Percentiles rank a stretch among this genome's conserved stretches.
phyloP scores from a whole-genome alignment of 53 echinoderm and acorn worm genomes.

The Zoroaster sp. region DNA sequence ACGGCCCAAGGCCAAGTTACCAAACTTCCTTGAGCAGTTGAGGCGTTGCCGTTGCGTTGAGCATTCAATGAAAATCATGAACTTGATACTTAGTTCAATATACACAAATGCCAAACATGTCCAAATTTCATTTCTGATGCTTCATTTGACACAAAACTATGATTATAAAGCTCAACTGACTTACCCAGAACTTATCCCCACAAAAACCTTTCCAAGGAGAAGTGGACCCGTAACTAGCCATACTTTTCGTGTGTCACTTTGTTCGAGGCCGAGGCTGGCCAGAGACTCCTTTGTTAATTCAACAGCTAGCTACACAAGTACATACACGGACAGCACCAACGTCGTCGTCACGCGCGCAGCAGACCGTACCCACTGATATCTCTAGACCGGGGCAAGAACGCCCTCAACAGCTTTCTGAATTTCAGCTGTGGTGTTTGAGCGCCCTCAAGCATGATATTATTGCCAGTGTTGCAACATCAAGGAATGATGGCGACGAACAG shows the following conservation, averaged over 20 bases:
- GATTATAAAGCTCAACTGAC: not conserved
- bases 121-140: too few relatives aligned
- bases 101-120: too few relatives aligned
- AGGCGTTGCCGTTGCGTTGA: too few relatives aligned
- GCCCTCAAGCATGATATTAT: slow-evolving; percentile 25
- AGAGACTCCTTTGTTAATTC: not conserved
- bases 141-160: not conserved
- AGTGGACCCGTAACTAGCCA: not conserved
- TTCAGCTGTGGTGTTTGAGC: not conserved
- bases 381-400: not conserved
- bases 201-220: slow-evolving; percentile 40
- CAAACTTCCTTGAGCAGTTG: too few relatives aligned
- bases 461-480: slow-evolving; percentile 27
- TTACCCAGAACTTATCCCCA: slow-evolving; percentile 30
- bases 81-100: too few relatives aligned
- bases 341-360: too few relatives aligned
- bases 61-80: too few relatives aligned
- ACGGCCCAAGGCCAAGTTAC: too few relatives aligned
- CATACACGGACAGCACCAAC: too few relatives aligned
- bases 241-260: not conserved
- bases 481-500: slow-evolving; percentile 54
- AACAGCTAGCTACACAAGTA: too few relatives aligned
- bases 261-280: not conserved
- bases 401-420: not conserved
- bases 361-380: too few relatives aligned